phyloP scores from a whole-genome alignment of 2,797 vertebrate species.

The Crenichthys baileyi region DNA sequence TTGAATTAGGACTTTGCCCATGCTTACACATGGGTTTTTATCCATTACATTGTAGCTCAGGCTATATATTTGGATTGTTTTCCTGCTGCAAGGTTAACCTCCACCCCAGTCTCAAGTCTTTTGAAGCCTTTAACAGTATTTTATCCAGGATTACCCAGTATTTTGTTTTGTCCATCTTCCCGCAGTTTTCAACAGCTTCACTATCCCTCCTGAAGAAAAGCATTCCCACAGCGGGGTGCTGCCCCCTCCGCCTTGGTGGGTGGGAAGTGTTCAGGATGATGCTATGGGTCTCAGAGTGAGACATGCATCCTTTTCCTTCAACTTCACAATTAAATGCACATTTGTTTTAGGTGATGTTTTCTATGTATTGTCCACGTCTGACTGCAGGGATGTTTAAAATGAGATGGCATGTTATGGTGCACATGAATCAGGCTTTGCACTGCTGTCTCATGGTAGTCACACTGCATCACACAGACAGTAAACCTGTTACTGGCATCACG shows the following conservation, averaged over 20 bases:
- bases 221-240: too few species aligned
- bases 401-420: constrained; percentile 11
- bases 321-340: neutral
- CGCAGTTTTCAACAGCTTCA: too few species aligned
- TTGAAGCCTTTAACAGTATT: neutral
- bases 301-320: neutral
- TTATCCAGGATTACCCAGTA: neutral
- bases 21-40: neutral
- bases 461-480: constrained; percentile 39
- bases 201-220: too few species aligned
- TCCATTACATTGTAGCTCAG: neutral
- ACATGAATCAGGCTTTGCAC: constrained; percentile 10
- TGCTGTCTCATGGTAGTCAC: constrained; percentile 24
- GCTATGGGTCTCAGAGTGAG: too few species aligned
- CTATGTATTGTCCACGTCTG: neutral
- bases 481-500: constrained; percentile 59
- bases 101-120: too few species aligned
- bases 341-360: neutral
- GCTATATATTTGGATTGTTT: neutral
- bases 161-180: neutral
- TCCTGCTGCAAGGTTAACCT: too few species aligned
- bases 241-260: too few species aligned
- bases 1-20: neutral
- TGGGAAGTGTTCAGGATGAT: too few species aligned
- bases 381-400: constrained; percentile 14